Evolutionary conservation across 2,888 invertebrate species (phyloP).

Genomic region (Acleris holmiana): DNA sequence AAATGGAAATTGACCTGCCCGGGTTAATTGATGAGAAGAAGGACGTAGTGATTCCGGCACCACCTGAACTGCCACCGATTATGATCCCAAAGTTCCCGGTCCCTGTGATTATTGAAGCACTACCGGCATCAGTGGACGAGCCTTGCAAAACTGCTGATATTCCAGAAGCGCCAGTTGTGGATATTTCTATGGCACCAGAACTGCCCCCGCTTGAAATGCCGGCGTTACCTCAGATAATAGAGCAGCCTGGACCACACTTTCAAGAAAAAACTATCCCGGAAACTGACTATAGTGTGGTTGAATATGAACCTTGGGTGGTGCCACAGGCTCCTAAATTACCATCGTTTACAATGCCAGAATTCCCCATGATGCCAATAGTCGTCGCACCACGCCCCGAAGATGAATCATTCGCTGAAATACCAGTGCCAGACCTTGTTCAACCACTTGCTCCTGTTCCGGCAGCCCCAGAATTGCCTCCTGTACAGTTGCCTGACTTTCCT

Average conservation of each 20-base stretch:
- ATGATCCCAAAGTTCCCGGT: conserved; percentile 34
- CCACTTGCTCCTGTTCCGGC: neutral
- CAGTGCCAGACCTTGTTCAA: neutral
- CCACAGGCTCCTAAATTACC: conserved; percentile 41
- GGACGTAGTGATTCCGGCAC: conserved; percentile 37
- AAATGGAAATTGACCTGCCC: conserved; percentile 31
- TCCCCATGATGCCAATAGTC: conserved; percentile 4
- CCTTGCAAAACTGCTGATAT: conserved; percentile 11
- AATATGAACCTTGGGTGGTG: conserved; percentile 31
- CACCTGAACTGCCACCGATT: conserved; percentile 38
- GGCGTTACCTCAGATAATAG: conserved; percentile 1
- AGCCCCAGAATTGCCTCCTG: conserved; percentile 11
- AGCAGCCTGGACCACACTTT: conserved; percentile 1
- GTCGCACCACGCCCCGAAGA: neutral
- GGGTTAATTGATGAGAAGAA: conserved; percentile 21
- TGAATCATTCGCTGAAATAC: neutral
- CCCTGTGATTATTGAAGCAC: conserved; percentile 21
- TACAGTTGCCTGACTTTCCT: conserved; percentile 4
- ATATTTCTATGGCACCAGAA: conserved; percentile 22
- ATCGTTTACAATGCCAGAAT: conserved; percentile 25
- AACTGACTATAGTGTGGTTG: conserved; percentile 11
- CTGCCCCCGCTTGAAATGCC: conserved; percentile 4
- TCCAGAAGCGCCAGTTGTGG: conserved; percentile 13
- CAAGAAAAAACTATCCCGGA: conserved; percentile 3
- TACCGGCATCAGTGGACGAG: conserved; percentile 2